phyloP scores from a whole-genome alignment of 2,888 invertebrate species.

The Cryptophagus acutangulus region DNA sequence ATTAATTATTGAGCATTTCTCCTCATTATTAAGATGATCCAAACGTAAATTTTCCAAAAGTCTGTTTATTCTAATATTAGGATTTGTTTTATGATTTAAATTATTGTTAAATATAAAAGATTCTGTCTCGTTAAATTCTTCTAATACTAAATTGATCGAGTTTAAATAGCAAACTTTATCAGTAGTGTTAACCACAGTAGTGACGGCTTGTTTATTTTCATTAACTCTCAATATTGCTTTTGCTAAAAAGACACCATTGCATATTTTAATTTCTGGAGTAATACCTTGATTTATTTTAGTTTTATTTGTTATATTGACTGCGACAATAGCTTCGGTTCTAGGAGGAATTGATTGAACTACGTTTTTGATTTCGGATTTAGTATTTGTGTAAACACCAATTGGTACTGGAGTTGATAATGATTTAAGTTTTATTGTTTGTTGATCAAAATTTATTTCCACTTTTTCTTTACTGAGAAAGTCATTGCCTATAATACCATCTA shows the following conservation, averaged over 20 bases:
- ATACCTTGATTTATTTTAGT: constrained; percentile 10
- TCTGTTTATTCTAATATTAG: too few species aligned
- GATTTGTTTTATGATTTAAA: neutral
- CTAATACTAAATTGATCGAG: constrained; percentile 4
- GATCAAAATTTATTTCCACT: constrained; percentile 12
- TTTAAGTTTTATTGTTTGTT: constrained; percentile 9
- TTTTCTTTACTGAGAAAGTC: constrained; percentile 14
- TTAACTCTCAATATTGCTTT: constrained; percentile 9
- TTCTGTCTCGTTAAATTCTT: constrained; percentile 8
- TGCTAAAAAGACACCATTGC: constrained; percentile 2
- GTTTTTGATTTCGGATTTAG: neutral
- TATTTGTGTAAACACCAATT: too few species aligned
- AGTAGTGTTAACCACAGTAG: constrained; percentile 11
- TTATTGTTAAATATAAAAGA: constrained; percentile 6
- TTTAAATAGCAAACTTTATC: constrained; percentile 1
- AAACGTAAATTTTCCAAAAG: constrained; percentile 13
- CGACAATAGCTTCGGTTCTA: constrained; percentile 7
- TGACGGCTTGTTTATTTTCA: constrained; percentile 1
- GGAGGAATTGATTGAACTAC: constrained; percentile 3
- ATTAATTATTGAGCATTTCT: constrained; percentile 18
- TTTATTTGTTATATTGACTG: constrained; percentile 9
- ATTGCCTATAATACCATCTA: constrained; percentile 21
- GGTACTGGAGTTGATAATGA: too few species aligned
- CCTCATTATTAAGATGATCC: constrained; percentile 26
- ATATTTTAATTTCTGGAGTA: neutral